Base-by-base conservation (phyloP, 1,140 invertebrate species). In the Musca domestica region DNA sequence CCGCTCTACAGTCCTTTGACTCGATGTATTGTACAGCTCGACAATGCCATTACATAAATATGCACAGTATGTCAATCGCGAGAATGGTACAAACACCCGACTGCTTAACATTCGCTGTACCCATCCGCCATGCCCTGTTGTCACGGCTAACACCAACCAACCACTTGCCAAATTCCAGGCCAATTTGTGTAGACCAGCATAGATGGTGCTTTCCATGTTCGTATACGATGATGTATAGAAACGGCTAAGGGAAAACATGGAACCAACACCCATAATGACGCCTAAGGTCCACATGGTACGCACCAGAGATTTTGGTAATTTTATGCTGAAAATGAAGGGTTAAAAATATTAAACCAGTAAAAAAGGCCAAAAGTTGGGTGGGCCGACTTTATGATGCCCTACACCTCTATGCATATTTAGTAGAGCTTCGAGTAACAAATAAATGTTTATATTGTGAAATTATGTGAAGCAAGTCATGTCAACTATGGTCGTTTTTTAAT, bases 41-140 rank as follows among this genome's bases (percentile, higher is more conserved):
- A 90, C 83, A 22, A 89, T 82, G 2, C 88, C 88, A 73, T 90
- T 89, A 5, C 87, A 85, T 47, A 90, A 81, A 76, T 89, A 90
- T 3, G 88, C 88, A 52, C 87, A 87, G 74, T 88, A 90, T 5
- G 88, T 88, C 54, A 90, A 78, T 72, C 87, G 83, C 67, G 87
- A 86, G 19, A 90, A 78, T 10, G 88, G 86, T 9, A 86, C 83
- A 64, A 89, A 84, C 47, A 85, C 82, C 71, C 85, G 85, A 85
- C 86, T 87, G 9, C 83, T 85, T 41, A 90, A 77, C 54, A 89
- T 77, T 67, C 84, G 86, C 56, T 83, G 83, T 14, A 88, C 64
- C 30, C 84, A 80, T 71, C 85, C 87, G 87, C 88, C 88, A 77
- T 89, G 88, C 25, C 87, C 86, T 49, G 88, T 90, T 56, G 87